Evolutionary conservation across 2,113 vertebrate genomes (phyloP), one percentile per base, ranked within the genome.

Genomic region (Petroica traversi): DNA sequence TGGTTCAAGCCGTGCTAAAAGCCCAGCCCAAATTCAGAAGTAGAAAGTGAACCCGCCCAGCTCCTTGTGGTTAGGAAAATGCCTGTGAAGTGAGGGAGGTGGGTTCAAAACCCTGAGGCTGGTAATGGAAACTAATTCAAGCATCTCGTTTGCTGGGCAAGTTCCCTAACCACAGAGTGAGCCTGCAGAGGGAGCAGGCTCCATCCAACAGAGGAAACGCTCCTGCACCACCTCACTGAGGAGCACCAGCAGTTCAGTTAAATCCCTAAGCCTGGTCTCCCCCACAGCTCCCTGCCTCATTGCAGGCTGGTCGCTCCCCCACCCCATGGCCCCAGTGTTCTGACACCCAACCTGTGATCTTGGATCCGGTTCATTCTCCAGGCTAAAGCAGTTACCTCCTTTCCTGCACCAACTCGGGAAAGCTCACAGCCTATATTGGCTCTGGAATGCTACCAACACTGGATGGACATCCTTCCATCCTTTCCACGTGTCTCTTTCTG

Each of bases 271-370:
- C 59, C 66, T 5, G 17, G 48, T 12, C 17, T 59, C 82, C 20
- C 51, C 82, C 24, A 2, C 12, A 14, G 36, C 17, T n/a, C 29
- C 34, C 36, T 24, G 45, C 54, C 62, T 25, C 7, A 0, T 8
- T 4, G 24, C 23, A 36, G 57, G 29, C 22, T 18, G 12, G 64
- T 4, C 3, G 1, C 43, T 48, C 45, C 48, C 34, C 0, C 0
- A 38, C 24, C 15, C 0, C 0, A 24, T 3, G 54, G n/a, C 36
- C 51, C 26, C 38, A 1, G 2, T 9, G 17, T 26, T 74, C 57
- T 46, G 16, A 33, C 58, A 55, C 14, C 10, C 15, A 15, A 16
- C 1, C 4, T 0, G 2, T 2, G 49, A 55, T 1, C 0, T 0
- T 24, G 31, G 54, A 2, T 69, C 38, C 52, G 40, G 24, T 55